Percentiles rank a stretch among this genome's conserved stretches.
Conservation (phyloP, 2,113 vertebrate species). For the Ivindomyrus marchei region DNA sequence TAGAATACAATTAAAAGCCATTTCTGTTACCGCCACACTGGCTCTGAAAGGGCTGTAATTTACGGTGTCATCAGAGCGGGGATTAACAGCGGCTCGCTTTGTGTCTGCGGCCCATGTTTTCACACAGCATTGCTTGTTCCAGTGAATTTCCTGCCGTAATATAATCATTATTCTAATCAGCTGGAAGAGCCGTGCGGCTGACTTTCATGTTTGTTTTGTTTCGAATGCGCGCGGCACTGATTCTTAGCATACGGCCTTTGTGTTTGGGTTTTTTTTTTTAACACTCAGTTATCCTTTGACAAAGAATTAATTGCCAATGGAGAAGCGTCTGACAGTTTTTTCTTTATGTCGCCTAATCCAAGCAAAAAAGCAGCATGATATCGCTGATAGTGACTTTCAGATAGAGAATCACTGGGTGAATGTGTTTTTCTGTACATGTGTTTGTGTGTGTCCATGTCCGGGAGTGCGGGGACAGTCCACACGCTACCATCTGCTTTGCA, state of each 20-base stretch:
- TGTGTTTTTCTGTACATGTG: not conserved
- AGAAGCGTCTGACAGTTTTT: slow-evolving; percentile 2
- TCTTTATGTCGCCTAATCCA: slow-evolving; percentile 9
- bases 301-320: slow-evolving; percentile 20
- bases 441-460: not conserved
- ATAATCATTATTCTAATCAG: slow-evolving; percentile 5
- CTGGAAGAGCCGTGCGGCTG: not conserved
- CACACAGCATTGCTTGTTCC: not conserved
- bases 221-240: slow-evolving; percentile 13
- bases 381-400: slow-evolving; percentile 8
- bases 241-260: slow-evolving; percentile 17
- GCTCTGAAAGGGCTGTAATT: not conserved
- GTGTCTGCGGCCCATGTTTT: not conserved
- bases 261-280: slow-evolving; percentile 15
- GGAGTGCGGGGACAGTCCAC: not conserved
- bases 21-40: not conserved
- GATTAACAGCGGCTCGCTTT: not conserved
- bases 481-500: slow-evolving; percentile 26
- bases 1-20: slow-evolving; percentile 3
- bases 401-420: not conserved
- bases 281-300: slow-evolving; percentile 14
- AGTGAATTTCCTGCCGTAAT: not conserved
- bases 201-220: slow-evolving; percentile 11
- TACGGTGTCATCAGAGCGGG: not conserved
- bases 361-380: slow-evolving; percentile 11